phyloP scores from a whole-genome alignment of 2,113 vertebrate genomes.

The Otus sunia region DNA sequence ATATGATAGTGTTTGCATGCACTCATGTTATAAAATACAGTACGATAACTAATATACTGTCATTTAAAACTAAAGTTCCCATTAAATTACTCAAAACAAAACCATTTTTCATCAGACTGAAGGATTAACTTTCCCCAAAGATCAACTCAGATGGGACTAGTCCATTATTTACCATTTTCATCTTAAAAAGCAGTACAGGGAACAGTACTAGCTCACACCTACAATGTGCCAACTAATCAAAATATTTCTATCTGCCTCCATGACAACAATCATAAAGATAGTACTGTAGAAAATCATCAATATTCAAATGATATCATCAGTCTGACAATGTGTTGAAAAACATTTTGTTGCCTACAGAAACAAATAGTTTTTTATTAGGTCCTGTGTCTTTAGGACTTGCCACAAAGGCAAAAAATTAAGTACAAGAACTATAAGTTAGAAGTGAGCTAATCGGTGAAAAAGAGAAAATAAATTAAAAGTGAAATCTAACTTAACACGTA shows the following conservation, averaged over 20 bases:
- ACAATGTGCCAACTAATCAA: constrained; percentile 14
- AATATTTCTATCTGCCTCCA: constrained; percentile 41
- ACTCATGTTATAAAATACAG: not conserved
- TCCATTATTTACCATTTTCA: not conserved
- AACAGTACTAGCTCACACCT: not conserved
- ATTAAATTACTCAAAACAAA: not conserved
- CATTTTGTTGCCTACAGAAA: constrained; percentile 23
- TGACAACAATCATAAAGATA: constrained; percentile 6
- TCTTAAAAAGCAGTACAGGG: not conserved
- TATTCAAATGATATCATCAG: constrained; percentile 3
- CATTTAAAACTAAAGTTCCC: not conserved
- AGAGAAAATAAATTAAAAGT: not conserved
- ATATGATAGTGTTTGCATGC: not conserved
- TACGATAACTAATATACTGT: not conserved
- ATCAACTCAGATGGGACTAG: not conserved
- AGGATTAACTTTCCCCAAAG: not conserved
- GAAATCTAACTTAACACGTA: not conserved
- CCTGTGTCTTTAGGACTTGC: not conserved
- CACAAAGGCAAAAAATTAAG: not conserved
- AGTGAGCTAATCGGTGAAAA: not conserved
- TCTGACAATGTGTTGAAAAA: constrained; percentile 26
- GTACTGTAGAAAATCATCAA: constrained; percentile 16
- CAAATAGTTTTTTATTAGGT: constrained; percentile 3
- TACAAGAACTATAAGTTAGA: not conserved
- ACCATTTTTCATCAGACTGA: not conserved